Percentiles rank a stretch among this genome's conserved stretches.
These are phyloP conservation scores for Chaenogobius annularis DNA, from an alignment of 2,113 vertebrate species.

Conservation along the genomic window DNA sequence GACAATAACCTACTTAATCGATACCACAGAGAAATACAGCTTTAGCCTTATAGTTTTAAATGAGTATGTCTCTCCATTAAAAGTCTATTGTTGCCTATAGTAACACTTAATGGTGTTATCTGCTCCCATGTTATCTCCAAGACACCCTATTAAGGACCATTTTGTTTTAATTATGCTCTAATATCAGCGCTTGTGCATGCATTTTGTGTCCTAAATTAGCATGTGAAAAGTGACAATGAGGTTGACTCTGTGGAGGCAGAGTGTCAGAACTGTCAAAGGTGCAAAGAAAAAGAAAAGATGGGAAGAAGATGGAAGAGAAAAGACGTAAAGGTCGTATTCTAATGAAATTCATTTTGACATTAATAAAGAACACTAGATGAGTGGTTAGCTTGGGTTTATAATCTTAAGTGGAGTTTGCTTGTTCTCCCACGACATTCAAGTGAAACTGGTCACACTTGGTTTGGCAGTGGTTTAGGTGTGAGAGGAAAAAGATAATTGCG, in stretches of 20 bases:
- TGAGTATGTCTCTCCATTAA: constrained; percentile 59
- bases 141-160: constrained; percentile 57
- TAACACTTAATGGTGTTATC: constrained; percentile 54
- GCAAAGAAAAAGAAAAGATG: constrained; percentile 26
- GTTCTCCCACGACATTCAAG: too few species aligned
- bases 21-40: constrained; percentile 42
- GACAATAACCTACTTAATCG: constrained; percentile 55
- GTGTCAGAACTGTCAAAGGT: constrained; percentile 5
- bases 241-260: constrained; percentile 45
- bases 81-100: constrained; percentile 53
- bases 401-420: neutral
- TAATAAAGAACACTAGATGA: neutral
- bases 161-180: constrained; percentile 65
- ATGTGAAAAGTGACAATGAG: constrained; percentile 57
- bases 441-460: neutral
- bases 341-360: neutral
- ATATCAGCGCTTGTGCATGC: constrained; percentile 52
- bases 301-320: neutral
- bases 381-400: neutral
- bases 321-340: neutral
- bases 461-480: too few species aligned
- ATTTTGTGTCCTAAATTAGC: constrained; percentile 52
- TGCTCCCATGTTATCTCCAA: constrained; percentile 50
- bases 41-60: constrained; percentile 53
- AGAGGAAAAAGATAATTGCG: too few species aligned